A percentile compares a stretch with the other conserved stretches of the same genome.
Conservation (phyloP, 2,888 invertebrate species). For the Dinocampus coccinellae region DNA sequence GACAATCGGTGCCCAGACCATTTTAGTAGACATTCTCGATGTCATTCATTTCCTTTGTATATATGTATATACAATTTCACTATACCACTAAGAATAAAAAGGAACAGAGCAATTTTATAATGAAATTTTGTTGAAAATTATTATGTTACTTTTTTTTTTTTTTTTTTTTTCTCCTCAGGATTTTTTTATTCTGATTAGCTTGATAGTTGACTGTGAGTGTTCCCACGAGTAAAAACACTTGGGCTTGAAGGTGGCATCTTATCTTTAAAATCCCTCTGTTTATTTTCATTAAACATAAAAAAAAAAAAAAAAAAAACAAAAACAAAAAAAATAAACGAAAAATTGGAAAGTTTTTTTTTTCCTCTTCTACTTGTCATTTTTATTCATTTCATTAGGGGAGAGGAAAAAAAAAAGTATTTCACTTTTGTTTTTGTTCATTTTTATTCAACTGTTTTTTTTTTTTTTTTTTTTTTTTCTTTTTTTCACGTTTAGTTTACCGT, state of each 20-base stretch:
- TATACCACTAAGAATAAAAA: background rate
- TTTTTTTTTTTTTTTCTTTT: background rate
- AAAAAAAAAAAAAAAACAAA: background rate
- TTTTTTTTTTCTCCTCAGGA: background rate
- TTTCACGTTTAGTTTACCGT: background rate
- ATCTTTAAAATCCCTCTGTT: background rate
- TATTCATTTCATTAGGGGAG: background rate
- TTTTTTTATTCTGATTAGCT: background rate
- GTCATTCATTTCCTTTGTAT: background rate
- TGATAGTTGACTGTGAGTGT: background rate
- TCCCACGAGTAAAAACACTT: background rate
- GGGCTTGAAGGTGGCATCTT: background rate
- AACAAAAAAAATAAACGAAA: background rate
- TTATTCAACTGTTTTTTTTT: background rate
- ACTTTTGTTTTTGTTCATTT: too few relatives aligned
- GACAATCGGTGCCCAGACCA: slow-evolving; percentile 9
- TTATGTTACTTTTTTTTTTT: background rate
- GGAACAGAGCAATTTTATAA: background rate
- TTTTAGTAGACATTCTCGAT: slow-evolving; percentile 5
- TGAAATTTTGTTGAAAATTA: background rate
- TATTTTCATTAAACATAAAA: background rate
- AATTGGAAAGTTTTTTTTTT: too few relatives aligned
- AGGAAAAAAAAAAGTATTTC: background rate
- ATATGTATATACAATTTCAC: background rate
- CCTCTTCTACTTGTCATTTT: background rate